Evolutionary conservation across 2,113 vertebrate genomes (phyloP).

Genomic region (Pontoporia blainvillei): DNA sequence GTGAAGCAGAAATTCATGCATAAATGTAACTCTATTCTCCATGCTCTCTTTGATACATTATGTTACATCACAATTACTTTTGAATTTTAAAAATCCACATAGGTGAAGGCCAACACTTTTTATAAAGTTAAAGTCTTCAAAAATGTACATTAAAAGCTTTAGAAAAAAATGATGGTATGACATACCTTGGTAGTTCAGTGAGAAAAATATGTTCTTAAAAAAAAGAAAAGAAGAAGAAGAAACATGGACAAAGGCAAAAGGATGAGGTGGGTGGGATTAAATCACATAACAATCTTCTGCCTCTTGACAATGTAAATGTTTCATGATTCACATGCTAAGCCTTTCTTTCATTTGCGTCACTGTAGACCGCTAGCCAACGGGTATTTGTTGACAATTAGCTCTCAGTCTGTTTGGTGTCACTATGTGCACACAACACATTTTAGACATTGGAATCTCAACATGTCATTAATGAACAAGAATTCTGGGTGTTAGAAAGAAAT

Average conservation of each 20-base stretch:
- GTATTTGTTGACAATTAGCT: neutral
- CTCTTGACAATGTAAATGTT: neutral
- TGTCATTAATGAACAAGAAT: neutral
- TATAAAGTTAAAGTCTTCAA: neutral
- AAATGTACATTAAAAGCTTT: neutral
- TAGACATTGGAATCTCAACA: neutral
- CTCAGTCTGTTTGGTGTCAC: neutral
- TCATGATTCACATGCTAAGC: neutral
- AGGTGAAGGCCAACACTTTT: neutral
- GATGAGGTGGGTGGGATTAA: neutral
- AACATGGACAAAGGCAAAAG: neutral
- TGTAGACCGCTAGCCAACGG: neutral
- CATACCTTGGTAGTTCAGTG: neutral
- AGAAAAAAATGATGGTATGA: neutral
- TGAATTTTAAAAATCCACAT: neutral
- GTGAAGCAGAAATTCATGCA: neutral
- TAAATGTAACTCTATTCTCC: neutral
- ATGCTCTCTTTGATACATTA: neutral
- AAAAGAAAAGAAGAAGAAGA: neutral
- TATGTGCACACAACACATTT: neutral
- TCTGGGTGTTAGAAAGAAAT: neutral
- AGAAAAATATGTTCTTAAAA: neutral
- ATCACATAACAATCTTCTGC: neutral
- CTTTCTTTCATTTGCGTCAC: neutral
- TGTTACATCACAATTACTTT: neutral